Percentiles rank a stretch among this genome's conserved stretches.
phyloP scores from a whole-genome alignment of 53 echinoderm and acorn worm species.

The Patiria pectinifera region DNA sequence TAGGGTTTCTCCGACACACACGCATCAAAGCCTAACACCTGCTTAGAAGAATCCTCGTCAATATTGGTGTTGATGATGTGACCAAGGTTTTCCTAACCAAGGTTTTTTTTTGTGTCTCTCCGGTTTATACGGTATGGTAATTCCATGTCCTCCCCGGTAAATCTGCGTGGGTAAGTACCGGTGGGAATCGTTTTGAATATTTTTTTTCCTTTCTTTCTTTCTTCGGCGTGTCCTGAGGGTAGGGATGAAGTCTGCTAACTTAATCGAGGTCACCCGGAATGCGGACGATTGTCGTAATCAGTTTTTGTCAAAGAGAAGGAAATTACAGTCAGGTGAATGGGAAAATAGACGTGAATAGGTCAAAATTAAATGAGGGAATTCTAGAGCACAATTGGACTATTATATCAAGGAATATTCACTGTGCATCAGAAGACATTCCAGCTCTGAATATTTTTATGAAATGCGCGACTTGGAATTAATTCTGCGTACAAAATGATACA shows the following conservation, averaged over 20 bases:
- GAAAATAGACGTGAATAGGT: neutral
- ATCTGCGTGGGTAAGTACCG: constrained; percentile 13
- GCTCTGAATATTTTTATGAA: neutral
- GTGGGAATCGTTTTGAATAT: neutral
- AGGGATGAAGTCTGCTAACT: neutral
- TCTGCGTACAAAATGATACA: too few species aligned
- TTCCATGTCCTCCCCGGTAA: neutral
- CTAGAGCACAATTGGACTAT: neutral
- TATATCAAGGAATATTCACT: neutral
- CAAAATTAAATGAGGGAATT: neutral
- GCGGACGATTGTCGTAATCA: constrained; percentile 8
- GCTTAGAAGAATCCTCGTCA: constrained; percentile 5
- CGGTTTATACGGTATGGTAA: neutral
- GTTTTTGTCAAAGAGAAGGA: constrained; percentile 6
- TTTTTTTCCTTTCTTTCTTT: neutral
- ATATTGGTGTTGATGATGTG: constrained; percentile 20
- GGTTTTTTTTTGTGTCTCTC: neutral
- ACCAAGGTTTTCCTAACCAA: neutral
- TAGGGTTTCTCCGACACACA: constrained; percentile 26
- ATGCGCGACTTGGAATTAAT: too few species aligned
- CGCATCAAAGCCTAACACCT: constrained; percentile 6
- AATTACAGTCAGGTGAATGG: neutral
- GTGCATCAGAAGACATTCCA: neutral
- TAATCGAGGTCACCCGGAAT: neutral
- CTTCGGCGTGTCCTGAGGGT: neutral